Evolutionary conservation across 2,888 invertebrate species (phyloP), one percentile per base, ranked within the genome.

Genomic region (Isotomurus palustris): DNA sequence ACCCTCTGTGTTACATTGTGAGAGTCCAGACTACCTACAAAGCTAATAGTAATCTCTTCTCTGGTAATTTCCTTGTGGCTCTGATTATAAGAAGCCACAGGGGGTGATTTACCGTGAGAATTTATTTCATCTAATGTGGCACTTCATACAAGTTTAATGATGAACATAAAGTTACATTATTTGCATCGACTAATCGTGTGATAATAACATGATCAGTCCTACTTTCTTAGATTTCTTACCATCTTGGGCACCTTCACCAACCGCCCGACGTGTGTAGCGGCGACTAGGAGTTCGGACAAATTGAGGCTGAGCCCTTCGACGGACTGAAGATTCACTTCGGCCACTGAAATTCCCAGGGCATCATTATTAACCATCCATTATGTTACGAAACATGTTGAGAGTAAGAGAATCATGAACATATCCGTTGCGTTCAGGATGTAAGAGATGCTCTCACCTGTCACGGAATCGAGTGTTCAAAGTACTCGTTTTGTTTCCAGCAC

Each of bases 201-300:
- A 38, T 6, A 4, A 17, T 19, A 41, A 3, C 3, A 35, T 22
- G 27, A 49, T n/a, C n/a, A n/a, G n/a, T n/a, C n/a, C n/a, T n/a
- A n/a, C n/a, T n/a, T 48, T 17, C 35, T 57, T 29, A 17, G 44
- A 6, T 21, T 25, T 67, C 72, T 74, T 74, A 78, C 75, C 68
- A 72, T 78, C 78, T 68, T 77, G 74, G 70, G 78, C 78, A 66
- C 79, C 79, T 75, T 84, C 84, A n/a, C n/a, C n/a, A 69, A 83
- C 82, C 68, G 83, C 80, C 67, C 86, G 81, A 58, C 87, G 80
- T 62, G 84, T 83, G 73, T 84, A 86, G 64, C 88, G 81, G 58
- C 87, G 81, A 70, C 88, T 88, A 43, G 88, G 88, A 12, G 86
- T 85, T 68, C 89, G 80, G 53, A 85, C 85, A 76, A 89, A 88